Conservation (phyloP, 2,113 vertebrate species). For the Tragelaphus scriptus region DNA sequence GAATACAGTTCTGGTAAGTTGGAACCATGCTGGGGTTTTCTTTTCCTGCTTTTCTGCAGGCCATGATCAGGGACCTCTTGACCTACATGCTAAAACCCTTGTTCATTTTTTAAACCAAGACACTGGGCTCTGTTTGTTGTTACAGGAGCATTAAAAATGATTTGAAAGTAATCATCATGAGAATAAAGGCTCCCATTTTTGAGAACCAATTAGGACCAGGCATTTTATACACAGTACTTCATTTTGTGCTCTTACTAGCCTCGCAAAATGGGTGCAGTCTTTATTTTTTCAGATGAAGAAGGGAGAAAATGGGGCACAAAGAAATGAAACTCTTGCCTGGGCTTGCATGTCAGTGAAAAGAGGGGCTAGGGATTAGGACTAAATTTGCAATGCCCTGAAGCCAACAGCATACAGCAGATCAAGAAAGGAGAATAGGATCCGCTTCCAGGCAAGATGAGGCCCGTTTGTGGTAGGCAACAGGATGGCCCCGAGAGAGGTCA, state of each 20-base stretch:
- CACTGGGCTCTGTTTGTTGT: constrained; percentile 61
- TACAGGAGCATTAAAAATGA: constrained; percentile 46
- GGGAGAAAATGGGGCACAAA: not conserved
- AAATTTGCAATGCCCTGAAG: accelerated
- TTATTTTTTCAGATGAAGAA: not conserved
- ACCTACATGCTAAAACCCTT: constrained; percentile 51
- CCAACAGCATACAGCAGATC: not conserved
- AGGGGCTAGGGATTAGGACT: not conserved
- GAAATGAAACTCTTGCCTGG: not conserved
- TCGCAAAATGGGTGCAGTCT: not conserved
- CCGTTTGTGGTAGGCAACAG: not conserved
- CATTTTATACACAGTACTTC: not conserved
- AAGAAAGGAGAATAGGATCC: accelerated
- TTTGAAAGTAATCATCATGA: not conserved
- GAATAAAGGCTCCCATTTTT: not conserved
- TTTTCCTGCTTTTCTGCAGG: constrained; percentile 55
- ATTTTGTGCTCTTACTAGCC: not conserved
- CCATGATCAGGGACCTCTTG: constrained; percentile 42
- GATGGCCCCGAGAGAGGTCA: not conserved
- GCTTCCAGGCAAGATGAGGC: not conserved
- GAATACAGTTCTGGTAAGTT: not conserved
- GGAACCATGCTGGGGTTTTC: constrained; percentile 51
- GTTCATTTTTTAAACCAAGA: constrained; percentile 59
- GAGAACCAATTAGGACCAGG: not conserved
- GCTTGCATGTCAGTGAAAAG: not conserved